A percentile compares a stretch with the other conserved stretches of the same genome.
Conservation (phyloP, 1,140 invertebrate species). For the Amphibalanus amphitrite region DNA sequence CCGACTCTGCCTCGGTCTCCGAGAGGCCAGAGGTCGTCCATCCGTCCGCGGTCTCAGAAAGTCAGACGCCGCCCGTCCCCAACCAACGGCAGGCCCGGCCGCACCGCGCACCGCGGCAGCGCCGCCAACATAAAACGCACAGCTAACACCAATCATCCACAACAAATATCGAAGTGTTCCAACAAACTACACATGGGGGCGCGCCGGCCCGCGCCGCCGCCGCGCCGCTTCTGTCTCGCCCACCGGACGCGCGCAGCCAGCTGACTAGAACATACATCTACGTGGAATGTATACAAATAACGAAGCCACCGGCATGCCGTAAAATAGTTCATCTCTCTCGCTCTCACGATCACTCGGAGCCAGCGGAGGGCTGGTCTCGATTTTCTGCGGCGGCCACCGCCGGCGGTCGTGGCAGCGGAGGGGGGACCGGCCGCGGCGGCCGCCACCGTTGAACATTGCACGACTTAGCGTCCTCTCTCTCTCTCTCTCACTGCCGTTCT, state of each 20-base stretch:
- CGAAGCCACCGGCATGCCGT: background rate
- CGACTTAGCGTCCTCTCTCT: no score
- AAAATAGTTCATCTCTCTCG: background rate
- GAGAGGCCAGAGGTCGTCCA: no score
- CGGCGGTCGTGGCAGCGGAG: background rate
- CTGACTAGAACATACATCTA: constrained; percentile 1
- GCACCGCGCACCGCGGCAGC: no score
- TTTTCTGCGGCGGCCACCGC: background rate
- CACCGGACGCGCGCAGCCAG: no score
- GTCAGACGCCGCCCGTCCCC: no score
- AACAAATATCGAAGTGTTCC: background rate
- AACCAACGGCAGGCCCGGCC: background rate
- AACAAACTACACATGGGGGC: background rate
- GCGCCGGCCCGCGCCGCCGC: no score
- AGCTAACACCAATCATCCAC: background rate
- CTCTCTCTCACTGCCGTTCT: no score
- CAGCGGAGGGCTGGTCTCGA: background rate
- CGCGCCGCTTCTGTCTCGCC: no score
- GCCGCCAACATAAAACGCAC: background rate
- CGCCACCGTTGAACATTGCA: background rate
- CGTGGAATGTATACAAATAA: constrained; percentile 2
- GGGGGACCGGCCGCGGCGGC: no score
- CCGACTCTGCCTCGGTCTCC: no score
- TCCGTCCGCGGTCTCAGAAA: no score
- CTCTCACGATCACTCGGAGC: background rate